These are phyloP conservation scores for Acronicta psi DNA, from an alignment of 2,888 invertebrate species.

Conservation along the genomic window DNA sequence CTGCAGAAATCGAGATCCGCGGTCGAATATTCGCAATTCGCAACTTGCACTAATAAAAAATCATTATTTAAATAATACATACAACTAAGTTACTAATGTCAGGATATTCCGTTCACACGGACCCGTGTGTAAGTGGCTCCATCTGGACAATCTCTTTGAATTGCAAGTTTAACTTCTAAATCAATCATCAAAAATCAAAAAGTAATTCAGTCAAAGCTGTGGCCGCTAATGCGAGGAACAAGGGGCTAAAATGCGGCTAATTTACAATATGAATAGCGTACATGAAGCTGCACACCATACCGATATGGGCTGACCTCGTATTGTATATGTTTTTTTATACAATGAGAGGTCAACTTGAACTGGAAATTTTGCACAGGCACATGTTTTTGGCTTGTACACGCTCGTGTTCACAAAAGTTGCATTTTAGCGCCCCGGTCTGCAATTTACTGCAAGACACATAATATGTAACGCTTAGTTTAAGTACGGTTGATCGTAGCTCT, in stretches of 20 bases:
- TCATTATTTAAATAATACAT: constrained; percentile 6
- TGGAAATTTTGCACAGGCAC: too few relatives aligned
- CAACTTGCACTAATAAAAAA: too few relatives aligned
- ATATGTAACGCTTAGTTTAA: constrained; percentile 26
- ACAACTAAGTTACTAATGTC: background rate
- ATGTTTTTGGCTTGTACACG: too few relatives aligned
- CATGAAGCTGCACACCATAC: too few relatives aligned
- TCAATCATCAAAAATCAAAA: too few relatives aligned
- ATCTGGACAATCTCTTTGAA: constrained; percentile 25
- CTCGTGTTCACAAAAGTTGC: too few relatives aligned
- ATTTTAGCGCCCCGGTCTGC: too few relatives aligned
- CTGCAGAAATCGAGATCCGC: background rate
- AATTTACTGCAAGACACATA: constrained; percentile 30
- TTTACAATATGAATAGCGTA: too few relatives aligned
- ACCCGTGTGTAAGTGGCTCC: constrained; percentile 8
- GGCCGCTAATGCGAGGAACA: constrained; percentile 30
- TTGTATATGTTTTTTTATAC: too few relatives aligned
- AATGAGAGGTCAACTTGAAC: too few relatives aligned
- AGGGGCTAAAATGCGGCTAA: too few relatives aligned
- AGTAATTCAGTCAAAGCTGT: constrained; percentile 38
- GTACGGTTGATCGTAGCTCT: constrained; percentile 7
- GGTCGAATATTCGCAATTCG: constrained; percentile 5
- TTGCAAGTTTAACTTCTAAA: constrained; percentile 22
- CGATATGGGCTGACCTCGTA: too few relatives aligned
- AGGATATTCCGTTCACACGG: constrained; percentile 20